Conservation (phyloP, 2,888 invertebrate genomes). For the Lithosia quadra region DNA sequence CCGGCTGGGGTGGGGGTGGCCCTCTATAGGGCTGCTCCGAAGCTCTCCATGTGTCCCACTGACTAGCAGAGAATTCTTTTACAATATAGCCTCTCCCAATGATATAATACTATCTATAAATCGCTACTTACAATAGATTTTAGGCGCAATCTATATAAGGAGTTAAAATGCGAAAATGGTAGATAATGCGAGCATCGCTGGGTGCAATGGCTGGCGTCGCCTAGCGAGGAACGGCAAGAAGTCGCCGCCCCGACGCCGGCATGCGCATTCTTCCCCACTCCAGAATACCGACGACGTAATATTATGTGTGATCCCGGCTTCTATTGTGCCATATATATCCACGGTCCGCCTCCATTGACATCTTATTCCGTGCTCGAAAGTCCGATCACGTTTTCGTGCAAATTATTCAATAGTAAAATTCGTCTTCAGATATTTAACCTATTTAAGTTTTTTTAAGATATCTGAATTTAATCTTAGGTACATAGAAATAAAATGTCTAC, state of each 20-base stretch:
- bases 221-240: constrained; percentile 67
- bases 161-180: constrained; percentile 6
- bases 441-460: constrained; percentile 35
- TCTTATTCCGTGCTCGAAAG: constrained; percentile 69
- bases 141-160: not conserved
- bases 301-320: constrained; percentile 82
- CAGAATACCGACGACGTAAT: constrained; percentile 84
- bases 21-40: too few species aligned
- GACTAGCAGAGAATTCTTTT: too few species aligned
- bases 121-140: too few species aligned
- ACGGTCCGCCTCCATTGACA: constrained; percentile 67
- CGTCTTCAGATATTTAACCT: constrained; percentile 45
- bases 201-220: constrained; percentile 48
- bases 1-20: too few species aligned
- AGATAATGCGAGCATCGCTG: constrained; percentile 20
- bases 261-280: constrained; percentile 80
- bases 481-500: not conserved
- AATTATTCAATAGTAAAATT: constrained; percentile 55
- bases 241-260: constrained; percentile 72
- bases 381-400: constrained; percentile 69
- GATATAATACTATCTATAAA: not conserved
- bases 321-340: constrained; percentile 75
- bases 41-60: too few species aligned
- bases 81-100: not conserved
- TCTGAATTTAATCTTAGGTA: constrained; percentile 25